Evolutionary conservation across 2,113 vertebrate species (phyloP).

Genomic region (Neolamprologus fasciatus): DNA sequence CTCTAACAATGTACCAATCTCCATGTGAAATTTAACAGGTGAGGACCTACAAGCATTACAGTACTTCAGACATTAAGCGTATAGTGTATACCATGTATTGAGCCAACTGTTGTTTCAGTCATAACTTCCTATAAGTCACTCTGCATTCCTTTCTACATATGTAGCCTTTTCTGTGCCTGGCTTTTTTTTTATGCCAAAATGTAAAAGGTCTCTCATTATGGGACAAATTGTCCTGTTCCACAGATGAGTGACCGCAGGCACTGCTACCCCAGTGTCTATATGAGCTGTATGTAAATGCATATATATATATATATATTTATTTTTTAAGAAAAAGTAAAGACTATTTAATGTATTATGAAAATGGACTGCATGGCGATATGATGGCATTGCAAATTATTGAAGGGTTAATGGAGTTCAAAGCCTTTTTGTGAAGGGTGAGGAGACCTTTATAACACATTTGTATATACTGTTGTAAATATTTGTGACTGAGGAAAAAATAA

Average conservation of each 20-base stretch:
- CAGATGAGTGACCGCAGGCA: background rate
- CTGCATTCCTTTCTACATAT: background rate
- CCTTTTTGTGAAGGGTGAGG: background rate
- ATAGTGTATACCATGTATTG: background rate
- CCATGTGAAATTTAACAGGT: background rate
- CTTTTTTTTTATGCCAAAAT: background rate
- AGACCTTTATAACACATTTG: constrained; percentile 1
- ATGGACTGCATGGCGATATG: background rate
- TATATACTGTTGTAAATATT: constrained; percentile 56
- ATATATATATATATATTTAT: constrained; percentile 29
- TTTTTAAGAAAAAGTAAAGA: background rate
- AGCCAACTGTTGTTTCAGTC: background rate
- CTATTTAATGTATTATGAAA: background rate
- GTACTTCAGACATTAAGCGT: background rate
- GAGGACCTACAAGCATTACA: background rate
- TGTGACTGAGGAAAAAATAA: constrained; percentile 5
- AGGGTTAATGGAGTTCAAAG: background rate
- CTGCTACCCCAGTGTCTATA: background rate
- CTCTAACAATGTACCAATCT: background rate
- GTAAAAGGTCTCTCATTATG: background rate
- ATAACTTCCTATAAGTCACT: background rate
- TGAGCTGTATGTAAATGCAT: constrained; percentile 22
- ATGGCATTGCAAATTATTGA: background rate
- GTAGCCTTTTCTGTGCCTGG: background rate
- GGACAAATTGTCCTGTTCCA: background rate